Conservation (phyloP, 2,113 vertebrate genomes). For the Phalacrocorax carbo region DNA sequence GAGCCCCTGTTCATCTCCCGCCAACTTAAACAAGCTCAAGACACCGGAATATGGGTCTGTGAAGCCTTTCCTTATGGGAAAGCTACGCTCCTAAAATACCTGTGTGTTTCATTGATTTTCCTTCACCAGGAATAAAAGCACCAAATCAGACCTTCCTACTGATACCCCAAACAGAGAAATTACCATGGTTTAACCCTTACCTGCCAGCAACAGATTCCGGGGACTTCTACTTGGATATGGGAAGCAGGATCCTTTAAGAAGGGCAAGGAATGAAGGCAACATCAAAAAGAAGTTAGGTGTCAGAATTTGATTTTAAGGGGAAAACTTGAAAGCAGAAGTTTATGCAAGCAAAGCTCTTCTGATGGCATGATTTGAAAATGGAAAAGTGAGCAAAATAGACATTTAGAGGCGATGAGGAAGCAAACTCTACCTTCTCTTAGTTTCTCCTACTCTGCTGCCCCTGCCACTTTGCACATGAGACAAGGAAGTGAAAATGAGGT, state of each 20-base stretch:
- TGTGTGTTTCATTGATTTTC: neutral
- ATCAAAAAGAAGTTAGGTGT: constrained; percentile 43
- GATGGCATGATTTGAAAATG: neutral
- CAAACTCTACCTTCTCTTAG: neutral
- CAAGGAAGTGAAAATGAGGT: neutral
- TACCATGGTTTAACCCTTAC: constrained; percentile 24
- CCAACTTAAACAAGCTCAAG: neutral
- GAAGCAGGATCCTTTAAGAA: constrained; percentile 58
- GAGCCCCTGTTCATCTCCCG: neutral
- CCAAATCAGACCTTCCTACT: neutral
- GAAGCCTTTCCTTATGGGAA: neutral
- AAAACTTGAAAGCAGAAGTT: constrained; percentile 6
- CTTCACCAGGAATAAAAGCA: neutral
- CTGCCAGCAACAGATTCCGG: constrained; percentile 48
- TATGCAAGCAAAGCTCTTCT: neutral
- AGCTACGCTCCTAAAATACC: neutral
- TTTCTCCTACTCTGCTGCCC: neutral
- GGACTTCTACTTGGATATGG: constrained; percentile 51
- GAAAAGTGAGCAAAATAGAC: neutral
- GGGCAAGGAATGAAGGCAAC: constrained; percentile 48
- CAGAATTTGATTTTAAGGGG: constrained; percentile 14
- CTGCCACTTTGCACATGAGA: neutral
- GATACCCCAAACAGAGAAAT: neutral
- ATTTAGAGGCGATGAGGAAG: neutral
- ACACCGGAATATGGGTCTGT: neutral